Evolutionary conservation across 30 jellyfish, hydroid and myxozoan genomes (phyloP), one percentile per base, ranked within the genome.

Genomic region (Aurelia sp.): DNA sequence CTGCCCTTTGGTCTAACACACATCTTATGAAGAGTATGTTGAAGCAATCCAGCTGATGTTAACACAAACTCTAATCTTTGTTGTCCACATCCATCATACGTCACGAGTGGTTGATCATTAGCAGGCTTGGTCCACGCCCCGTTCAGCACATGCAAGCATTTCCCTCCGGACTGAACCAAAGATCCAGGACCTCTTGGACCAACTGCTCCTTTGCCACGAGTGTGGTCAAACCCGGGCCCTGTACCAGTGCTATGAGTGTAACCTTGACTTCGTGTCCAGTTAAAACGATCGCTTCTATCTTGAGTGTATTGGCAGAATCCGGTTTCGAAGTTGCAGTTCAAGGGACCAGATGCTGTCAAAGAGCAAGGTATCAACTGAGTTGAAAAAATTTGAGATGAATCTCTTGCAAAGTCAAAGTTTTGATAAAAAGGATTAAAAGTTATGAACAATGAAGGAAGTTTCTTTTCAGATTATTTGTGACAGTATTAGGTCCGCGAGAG

Each of bases 261-360:
- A 19, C 98, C 98, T 78, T 93, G 98, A 61, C 64, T 44, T 13
- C 98, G 85, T 4, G 98, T 93, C 98, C 98, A 93, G 97, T 93
- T 93, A 48, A 93, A 93, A 11, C 50, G 79, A 37, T 60, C 96
- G 11, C 77, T 58, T 16, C 90, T 73, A 61, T 88, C 97, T 40
- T 83, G 93, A 16, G 66, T 22, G 41, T 71, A 93, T 62, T 74
- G 78, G 85, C 98, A 93, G 44, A 88, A 81, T 53, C 75, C 94
- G 33, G 65, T 75, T 76, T 93, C 98, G 59, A 93, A 93, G 55
- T 93, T 82, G 88, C 98, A 93, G 61, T 93, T 86, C 53, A 93
- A 77, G 0, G 93, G 90, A 0, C 96, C 93, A 35, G 96, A 76
- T 8, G 98, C 98, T 93, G 80, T 11, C 82, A 19, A 50, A 23